Evolutionary conservation across 2,888 invertebrate genomes (phyloP).

Genomic region (Netelia fuscicornis): DNA sequence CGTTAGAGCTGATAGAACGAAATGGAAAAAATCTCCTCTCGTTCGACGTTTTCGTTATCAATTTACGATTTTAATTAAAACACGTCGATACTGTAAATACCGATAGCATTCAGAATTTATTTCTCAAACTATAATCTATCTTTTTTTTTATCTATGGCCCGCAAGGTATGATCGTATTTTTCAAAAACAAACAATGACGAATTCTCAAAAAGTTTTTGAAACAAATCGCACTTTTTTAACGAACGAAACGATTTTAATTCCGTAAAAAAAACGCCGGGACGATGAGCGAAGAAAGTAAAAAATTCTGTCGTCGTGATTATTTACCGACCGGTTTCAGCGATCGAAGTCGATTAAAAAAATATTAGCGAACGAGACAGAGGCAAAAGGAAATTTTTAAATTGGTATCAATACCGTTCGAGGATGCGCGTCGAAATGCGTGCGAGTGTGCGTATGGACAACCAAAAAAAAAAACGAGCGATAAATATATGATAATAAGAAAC

Average conservation of each 20-base stretch:
- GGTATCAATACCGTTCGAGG: constrained; percentile 23
- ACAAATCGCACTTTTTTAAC: constrained; percentile 20
- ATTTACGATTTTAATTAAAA: neutral
- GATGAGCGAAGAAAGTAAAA: constrained; percentile 4
- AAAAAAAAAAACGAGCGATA: constrained; percentile 15
- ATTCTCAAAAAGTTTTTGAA: constrained; percentile 17
- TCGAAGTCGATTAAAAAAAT: constrained; percentile 15
- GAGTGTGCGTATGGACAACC: constrained; percentile 11
- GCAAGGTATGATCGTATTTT: constrained; percentile 3
- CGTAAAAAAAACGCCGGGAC: neutral
- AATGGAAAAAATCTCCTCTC: neutral
- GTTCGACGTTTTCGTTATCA: neutral
- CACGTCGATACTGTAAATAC: neutral
- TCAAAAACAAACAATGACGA: neutral
- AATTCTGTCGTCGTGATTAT: neutral
- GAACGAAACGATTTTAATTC: neutral
- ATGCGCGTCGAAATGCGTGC: constrained; percentile 47
- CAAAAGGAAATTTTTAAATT: constrained; percentile 25
- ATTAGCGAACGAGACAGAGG: constrained; percentile 36
- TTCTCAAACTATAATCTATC: neutral
- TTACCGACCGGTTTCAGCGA: constrained; percentile 7
- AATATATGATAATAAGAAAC: constrained; percentile 24
- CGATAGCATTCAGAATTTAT: constrained; percentile 2
- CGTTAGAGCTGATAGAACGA: neutral
- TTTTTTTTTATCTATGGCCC: constrained; percentile 4